A percentile compares a stretch with the other conserved stretches of the same genome.
Evolutionary conservation across 2,888 invertebrate genomes (phyloP).

Genomic region (Aelia acuminata): DNA sequence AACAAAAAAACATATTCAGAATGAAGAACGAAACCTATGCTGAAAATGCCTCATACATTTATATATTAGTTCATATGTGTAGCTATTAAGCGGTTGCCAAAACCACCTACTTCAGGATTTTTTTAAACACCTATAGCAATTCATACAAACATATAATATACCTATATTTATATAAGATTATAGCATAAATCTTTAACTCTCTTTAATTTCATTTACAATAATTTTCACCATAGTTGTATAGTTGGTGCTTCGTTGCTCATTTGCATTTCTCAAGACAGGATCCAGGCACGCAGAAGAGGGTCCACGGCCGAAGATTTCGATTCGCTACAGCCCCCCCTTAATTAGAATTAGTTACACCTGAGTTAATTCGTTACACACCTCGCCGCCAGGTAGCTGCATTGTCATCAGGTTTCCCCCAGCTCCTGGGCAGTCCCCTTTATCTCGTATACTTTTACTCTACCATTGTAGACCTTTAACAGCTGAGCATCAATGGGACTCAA

Average conservation of each 20-base stretch:
- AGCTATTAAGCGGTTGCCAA: too few relatives aligned
- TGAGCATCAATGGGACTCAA: not conserved
- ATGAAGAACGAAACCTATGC: too few relatives aligned
- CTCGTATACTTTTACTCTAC: not conserved
- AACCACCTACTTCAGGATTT: too few relatives aligned
- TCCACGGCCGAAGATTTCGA: slow-evolving; percentile 7
- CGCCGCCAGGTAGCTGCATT: slow-evolving; percentile 11
- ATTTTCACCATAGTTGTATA: not conserved
- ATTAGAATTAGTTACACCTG: slow-evolving; percentile 14
- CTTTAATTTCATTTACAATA: too few relatives aligned
- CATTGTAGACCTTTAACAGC: not conserved
- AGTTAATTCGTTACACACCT: slow-evolving; percentile 24
- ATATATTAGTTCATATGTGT: too few relatives aligned
- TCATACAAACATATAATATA: too few relatives aligned
- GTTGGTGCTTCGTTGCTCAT: not conserved
- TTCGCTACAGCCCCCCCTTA: not conserved
- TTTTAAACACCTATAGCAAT: too few relatives aligned
- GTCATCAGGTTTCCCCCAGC: not conserved
- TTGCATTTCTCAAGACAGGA: not conserved
- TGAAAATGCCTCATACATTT: too few relatives aligned
- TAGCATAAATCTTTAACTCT: too few relatives aligned
- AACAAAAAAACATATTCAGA: too few relatives aligned
- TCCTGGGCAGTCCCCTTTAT: not conserved
- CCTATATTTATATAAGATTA: too few relatives aligned
- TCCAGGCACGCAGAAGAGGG: not conserved